Base-by-base conservation (phyloP, 2,888 invertebrate species). In the Agrochola circellaris region DNA sequence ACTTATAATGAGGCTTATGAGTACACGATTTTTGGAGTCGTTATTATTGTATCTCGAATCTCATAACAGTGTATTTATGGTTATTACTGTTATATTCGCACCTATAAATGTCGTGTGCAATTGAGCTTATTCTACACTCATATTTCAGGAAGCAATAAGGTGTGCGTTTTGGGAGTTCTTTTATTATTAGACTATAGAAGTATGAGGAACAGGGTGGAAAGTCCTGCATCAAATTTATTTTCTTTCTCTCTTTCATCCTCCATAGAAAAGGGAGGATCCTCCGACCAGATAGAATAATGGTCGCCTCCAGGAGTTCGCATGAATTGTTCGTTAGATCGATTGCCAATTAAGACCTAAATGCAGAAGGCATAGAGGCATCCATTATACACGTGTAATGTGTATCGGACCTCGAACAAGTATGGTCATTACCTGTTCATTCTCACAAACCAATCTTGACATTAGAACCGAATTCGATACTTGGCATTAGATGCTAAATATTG, bases 1-100 rank as follows among this genome's bases (percentile, higher is more conserved):
- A 70, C 81, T 64, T 83, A 85, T 88, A 88, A 88, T 88, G 88
- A 88, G 82, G 51, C 80, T 84, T 87, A 87, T 86, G 80, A 79
- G 60, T 88, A 84, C 88, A 88, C 88, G 88, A 88, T 87, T 86
- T 88, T 83, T 73, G 76, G 66, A 72, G 48, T 80, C 75, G 79
- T 83, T 79, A 79, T 81, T 81, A 81, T 83, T 81, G 72, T 83
- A 70, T 84, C 75, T 64, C 30, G 45, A 45, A 66, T 74, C 81
- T 78, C 78, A 84, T 84, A 84, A 84, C 65, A 67, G 51, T 65
- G 54, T 84, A 75, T 84, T 84, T 84, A 84, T 51, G 60, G 54
- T 64, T 78, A 84, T 78, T 84, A 73, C 62, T 62, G 48, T 66
- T 38, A 45, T 75, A 54, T 26, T 73, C 71, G 30, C 77, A 69